Percentiles rank a stretch among this genome's conserved stretches.
Evolutionary conservation across 2,888 invertebrate genomes (phyloP).

Genomic region (Leptopilina syphax): DNA sequence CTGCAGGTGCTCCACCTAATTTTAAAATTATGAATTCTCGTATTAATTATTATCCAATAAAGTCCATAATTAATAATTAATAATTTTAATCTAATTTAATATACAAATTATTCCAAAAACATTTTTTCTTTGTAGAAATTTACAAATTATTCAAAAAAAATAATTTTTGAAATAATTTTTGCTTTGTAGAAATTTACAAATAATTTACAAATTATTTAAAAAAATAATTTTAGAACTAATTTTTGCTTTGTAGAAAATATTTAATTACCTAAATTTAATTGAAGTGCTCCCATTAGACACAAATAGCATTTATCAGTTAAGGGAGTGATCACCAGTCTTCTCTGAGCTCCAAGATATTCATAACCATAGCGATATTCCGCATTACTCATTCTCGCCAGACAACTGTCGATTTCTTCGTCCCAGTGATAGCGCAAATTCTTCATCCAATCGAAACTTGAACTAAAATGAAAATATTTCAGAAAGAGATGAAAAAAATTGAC

Average conservation of each 20-base stretch:
- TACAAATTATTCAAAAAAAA: neutral
- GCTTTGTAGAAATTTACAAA: too few relatives aligned
- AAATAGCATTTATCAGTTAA: conserved; percentile 93
- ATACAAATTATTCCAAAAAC: neutral
- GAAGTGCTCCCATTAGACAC: conserved; percentile 93
- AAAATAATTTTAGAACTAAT: too few relatives aligned
- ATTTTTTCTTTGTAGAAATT: too few relatives aligned
- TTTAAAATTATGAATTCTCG: neutral
- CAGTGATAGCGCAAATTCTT: conserved; percentile 95
- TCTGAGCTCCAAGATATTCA: conserved; percentile 92
- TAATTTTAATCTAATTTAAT: neutral
- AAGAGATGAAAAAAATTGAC: neutral
- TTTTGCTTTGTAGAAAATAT: neutral
- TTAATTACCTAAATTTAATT: conserved; percentile 84
- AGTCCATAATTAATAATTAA: too few relatives aligned
- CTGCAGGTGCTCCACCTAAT: conserved; percentile 90
- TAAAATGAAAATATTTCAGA: neutral
- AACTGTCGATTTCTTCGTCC: conserved; percentile 87
- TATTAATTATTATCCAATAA: neutral
- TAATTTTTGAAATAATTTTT: too few relatives aligned
- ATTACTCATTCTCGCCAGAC: conserved; percentile 90
- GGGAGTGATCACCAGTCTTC: conserved; percentile 92
- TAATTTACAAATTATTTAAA: neutral
- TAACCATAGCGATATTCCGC: conserved; percentile 91
- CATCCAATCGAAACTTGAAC: conserved; percentile 89